Evolutionary conservation across 1,140 invertebrate species (phyloP).

Genomic region (Lerema accius): DNA sequence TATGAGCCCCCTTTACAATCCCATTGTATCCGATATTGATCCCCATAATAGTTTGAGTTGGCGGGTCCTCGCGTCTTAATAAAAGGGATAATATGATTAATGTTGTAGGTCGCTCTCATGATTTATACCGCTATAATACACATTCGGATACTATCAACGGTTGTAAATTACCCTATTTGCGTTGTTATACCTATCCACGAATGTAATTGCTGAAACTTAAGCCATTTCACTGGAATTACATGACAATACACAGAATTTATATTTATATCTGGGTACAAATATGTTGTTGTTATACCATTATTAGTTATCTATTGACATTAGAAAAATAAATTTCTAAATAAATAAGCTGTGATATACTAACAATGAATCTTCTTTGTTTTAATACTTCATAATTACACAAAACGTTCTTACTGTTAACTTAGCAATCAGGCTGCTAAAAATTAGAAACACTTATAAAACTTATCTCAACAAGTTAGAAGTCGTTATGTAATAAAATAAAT

Average conservation of each 20-base stretch:
- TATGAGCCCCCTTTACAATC: conserved; percentile 80
- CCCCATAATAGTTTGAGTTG: conserved; percentile 75
- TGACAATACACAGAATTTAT: background rate
- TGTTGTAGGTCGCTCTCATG: conserved; percentile 35
- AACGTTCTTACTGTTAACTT: too few species aligned
- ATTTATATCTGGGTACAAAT: too few species aligned
- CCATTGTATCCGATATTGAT: conserved; percentile 80
- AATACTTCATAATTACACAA: too few species aligned
- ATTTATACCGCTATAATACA: conserved; percentile 33
- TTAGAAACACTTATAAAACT: too few species aligned
- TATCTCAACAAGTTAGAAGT: too few species aligned
- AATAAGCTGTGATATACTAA: too few species aligned
- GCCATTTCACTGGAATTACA: conserved; percentile 19
- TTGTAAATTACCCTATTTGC: conserved; percentile 30
- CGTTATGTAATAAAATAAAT: too few species aligned
- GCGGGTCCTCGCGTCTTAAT: conserved; percentile 72
- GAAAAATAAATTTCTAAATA: too few species aligned
- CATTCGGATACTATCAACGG: conserved; percentile 27
- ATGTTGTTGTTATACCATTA: too few species aligned
- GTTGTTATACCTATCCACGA: conserved; percentile 25
- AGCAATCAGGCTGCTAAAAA: too few species aligned
- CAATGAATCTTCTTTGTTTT: too few species aligned
- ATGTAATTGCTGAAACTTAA: conserved; percentile 25
- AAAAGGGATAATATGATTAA: conserved; percentile 70
- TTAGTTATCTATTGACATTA: too few species aligned